Base-by-base conservation (phyloP, 2,797 vertebrate species). In the Enteromius radiatus region DNA sequence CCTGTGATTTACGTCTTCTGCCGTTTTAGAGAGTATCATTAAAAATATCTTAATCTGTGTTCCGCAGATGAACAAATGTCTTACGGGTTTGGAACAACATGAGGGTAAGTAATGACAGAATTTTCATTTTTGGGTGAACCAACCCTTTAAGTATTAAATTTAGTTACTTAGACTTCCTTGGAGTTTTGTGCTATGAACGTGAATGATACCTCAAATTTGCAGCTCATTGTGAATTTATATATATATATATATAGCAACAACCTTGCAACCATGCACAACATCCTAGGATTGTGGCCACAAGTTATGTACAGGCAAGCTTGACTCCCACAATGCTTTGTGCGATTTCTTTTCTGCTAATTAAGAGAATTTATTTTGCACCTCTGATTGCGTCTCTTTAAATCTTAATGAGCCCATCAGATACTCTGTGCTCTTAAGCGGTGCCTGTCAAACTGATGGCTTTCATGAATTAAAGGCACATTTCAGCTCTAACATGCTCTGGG, bases 341-440 rank as follows among this genome's bases (percentile, higher is more conserved):
- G 3, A 28, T 63, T 43, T 45, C 19, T 45, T 38, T 43, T 23
- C 23, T 31, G 28, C 74, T 56, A 56, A 74, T 71, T 71, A 71
- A 31, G 36, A 63, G 36, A 64, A 15, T 59, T 73, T 36, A 14
- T 64, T 85, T 43, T 59, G 74, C 23, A 63, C 38, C 54, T 82
- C 69, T 64, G 76, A 79, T 82, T 49, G 38, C 38, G 45, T 75
- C 70, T 76, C 74, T 86, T 84, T 76, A 65, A 82, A 76, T 82
- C 45, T 74, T 87, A 84, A 86, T 80, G 38, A 84, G 82, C 43
- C 61, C 52, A 69, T 78, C 85, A 47, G 82, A 76, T 79, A 79
- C 81, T 47, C 47, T 5, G 14, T 15, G 41, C n/a, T 28, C 71
- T 70, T 76, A 78, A 64, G 38, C 54, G 12, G 26, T 64, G 68